Conservation (phyloP, 2,113 vertebrate species). For the Myanophis thanlyinensis region DNA sequence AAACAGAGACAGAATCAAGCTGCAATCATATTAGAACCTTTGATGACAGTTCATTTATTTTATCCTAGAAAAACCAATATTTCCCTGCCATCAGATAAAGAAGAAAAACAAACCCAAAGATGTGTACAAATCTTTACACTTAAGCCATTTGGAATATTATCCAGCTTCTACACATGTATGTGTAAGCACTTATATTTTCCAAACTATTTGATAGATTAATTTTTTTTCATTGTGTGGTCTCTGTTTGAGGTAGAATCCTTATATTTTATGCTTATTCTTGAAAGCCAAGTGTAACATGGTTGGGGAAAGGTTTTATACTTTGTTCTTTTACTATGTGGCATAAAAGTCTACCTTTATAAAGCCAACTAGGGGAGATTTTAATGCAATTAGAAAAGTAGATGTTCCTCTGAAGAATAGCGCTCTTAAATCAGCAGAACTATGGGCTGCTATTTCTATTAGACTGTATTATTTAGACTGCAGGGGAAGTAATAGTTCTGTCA, state of each 20-base stretch:
- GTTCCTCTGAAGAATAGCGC: not conserved
- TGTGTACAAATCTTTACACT: not conserved
- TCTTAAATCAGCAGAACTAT: not conserved
- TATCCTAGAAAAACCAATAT: not conserved
- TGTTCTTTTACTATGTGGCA: not conserved
- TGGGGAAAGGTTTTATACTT: not conserved
- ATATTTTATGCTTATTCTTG: not conserved
- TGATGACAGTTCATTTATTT: not conserved
- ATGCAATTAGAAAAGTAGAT: not conserved
- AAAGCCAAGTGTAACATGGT: not conserved
- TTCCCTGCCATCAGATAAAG: not conserved
- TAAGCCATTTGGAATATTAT: not conserved
- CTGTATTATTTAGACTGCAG: not conserved
- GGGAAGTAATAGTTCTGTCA: not conserved
- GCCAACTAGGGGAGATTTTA: not conserved
- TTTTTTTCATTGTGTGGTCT: not conserved
- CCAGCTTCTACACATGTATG: not conserved
- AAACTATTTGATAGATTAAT: no score
- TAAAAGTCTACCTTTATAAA: not conserved
- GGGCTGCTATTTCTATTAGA: not conserved
- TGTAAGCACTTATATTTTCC: not conserved
- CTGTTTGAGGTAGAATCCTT: not conserved
- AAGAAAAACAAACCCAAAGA: not conserved
- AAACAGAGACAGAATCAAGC: not conserved
- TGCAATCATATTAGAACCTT: not conserved